These are phyloP conservation scores for Steinernema hermaphroditum DNA, from an alignment of 2,888 invertebrate species.

Conservation along the genomic window DNA sequence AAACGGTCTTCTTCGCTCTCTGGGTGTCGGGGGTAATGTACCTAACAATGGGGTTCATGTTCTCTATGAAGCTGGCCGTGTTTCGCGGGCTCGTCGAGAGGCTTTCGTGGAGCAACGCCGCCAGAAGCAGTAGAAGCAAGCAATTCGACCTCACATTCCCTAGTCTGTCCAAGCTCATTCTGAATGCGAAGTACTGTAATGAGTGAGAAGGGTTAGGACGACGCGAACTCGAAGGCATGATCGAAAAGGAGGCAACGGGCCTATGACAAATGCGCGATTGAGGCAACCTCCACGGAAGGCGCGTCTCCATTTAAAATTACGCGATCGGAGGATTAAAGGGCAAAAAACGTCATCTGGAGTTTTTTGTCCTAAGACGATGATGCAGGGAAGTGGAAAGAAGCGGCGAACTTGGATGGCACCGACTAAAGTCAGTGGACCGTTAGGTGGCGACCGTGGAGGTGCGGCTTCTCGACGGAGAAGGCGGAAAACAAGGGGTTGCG, in stretches of 20 bases:
- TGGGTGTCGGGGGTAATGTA: background rate
- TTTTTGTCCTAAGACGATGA: no score
- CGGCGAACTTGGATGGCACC: no score
- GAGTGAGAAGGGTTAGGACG: background rate
- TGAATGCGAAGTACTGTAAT: no score
- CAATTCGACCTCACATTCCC: background rate
- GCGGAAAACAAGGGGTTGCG: no score
- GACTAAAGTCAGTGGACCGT: no score
- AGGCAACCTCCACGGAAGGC: background rate
- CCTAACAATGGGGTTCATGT: conserved; percentile 10
- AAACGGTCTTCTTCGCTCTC: background rate
- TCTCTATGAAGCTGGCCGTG: conserved; percentile 6
- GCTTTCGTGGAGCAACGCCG: background rate
- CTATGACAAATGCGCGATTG: background rate
- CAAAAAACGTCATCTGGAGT: no score
- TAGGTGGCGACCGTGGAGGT: no score
- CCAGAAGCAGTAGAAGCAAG: background rate
- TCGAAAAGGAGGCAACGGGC: background rate
- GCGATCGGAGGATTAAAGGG: no score
- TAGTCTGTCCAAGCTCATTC: background rate
- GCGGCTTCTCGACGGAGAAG: no score
- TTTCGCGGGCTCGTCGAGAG: background rate
- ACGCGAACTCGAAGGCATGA: background rate
- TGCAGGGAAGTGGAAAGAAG: no score
- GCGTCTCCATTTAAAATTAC: no score